Percentiles rank a stretch among this genome's conserved stretches.
These are phyloP conservation scores for Sycophila sp. DNA, from an alignment of 1,140 invertebrate genomes.

Conservation along the genomic window DNA sequence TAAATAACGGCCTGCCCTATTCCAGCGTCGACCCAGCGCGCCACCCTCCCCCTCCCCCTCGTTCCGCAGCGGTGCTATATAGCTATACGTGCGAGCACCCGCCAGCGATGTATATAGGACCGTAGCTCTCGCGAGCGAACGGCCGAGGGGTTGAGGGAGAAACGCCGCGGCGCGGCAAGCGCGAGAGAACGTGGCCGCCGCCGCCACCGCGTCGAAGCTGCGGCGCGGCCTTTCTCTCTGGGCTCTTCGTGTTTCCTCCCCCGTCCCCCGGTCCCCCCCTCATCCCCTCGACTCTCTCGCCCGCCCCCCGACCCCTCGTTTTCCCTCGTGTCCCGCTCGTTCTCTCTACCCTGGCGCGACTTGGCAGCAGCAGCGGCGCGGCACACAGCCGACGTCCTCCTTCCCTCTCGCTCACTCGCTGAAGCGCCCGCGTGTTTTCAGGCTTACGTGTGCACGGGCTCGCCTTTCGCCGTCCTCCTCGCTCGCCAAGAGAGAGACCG, in stretches of 20 bases:
- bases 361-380: neutral
- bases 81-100: neutral
- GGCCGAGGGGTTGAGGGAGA: constrained; percentile 4
- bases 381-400: neutral
- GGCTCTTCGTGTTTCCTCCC: constrained; percentile 31
- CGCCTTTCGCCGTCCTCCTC: too few species aligned
- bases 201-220: constrained; percentile 18
- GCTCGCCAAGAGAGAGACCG: too few species aligned
- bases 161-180: constrained; percentile 18
- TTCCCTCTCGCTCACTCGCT: neutral
- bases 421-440: neutral
- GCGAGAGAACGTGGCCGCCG: constrained; percentile 10
- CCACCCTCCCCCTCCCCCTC: constrained; percentile 40
- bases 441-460: neutral
- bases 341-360: neutral
- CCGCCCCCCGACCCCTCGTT: constrained; percentile 10
- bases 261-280: constrained; percentile 18
- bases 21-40: constrained; percentile 35
- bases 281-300: too few species aligned
- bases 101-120: constrained; percentile 15
- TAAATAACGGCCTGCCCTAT: constrained; percentile 62
- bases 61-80: neutral
- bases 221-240: constrained; percentile 26
- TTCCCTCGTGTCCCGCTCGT: constrained; percentile 43
- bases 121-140: neutral